phyloP scores from a whole-genome alignment of 1,140 invertebrate genomes.

The Dinothrombium tinctorium region DNA sequence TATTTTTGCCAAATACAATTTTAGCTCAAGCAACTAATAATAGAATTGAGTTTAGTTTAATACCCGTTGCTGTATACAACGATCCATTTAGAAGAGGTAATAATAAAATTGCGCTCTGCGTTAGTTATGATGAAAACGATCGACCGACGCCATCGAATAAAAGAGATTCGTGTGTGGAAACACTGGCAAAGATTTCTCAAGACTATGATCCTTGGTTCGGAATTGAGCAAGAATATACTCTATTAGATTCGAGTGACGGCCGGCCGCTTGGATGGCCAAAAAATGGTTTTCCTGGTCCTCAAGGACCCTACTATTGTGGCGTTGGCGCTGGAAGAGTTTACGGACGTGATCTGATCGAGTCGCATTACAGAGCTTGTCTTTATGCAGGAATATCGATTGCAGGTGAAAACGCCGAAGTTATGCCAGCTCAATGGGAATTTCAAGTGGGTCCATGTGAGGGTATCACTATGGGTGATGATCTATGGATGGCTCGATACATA shows the following conservation, averaged over 20 bases:
- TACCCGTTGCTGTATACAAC: constrained; percentile 65
- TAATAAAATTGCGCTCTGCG: constrained; percentile 73
- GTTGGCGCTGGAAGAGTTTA: constrained; percentile 81
- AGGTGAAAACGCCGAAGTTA: constrained; percentile 81
- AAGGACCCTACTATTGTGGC: constrained; percentile 84
- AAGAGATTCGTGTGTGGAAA: constrained; percentile 12
- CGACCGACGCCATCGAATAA: constrained; percentile 34
- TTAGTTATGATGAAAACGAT: constrained; percentile 42
- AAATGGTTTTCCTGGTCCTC: constrained; percentile 68
- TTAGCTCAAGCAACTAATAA: constrained; percentile 28
- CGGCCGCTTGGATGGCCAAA: constrained; percentile 87
- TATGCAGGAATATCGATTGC: constrained; percentile 70
- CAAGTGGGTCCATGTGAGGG: constrained; percentile 56
- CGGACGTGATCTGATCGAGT: constrained; percentile 76
- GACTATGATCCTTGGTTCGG: constrained; percentile 78
- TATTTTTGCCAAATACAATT: background rate
- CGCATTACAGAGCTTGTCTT: constrained; percentile 54
- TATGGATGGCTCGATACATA: constrained; percentile 71
- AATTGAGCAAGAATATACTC: constrained; percentile 75
- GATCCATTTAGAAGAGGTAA: constrained; percentile 67
- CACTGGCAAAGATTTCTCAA: constrained; percentile 27
- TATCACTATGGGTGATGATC: constrained; percentile 56
- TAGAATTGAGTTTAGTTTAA: constrained; percentile 62
- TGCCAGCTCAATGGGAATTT: constrained; percentile 45
- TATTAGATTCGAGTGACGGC: constrained; percentile 35